These are phyloP conservation scores for Rhynchonema sp. DNA, from an alignment of 2,888 invertebrate species.

Conservation along the genomic window DNA sequence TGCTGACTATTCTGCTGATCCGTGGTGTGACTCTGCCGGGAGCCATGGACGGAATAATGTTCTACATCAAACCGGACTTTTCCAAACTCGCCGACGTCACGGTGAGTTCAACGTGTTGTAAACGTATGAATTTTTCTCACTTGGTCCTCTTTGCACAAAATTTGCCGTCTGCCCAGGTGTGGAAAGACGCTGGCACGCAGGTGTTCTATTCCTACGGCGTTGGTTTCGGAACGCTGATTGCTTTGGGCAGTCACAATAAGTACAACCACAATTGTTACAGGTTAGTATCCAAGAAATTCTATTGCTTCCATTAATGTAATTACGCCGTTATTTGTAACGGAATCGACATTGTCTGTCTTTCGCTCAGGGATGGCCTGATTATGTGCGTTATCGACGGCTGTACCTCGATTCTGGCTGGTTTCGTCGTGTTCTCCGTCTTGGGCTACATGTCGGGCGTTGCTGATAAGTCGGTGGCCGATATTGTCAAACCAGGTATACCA, in stretches of 20 bases:
- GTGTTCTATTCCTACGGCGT: constrained; percentile 28
- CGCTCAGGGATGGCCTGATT: constrained; percentile 5
- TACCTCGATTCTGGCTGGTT: constrained; percentile 7
- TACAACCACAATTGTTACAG: constrained; percentile 23
- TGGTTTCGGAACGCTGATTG: constrained; percentile 26
- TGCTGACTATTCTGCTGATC: constrained; percentile 22
- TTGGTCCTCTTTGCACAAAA: no score
- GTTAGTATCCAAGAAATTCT: no score
- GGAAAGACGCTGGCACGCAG: constrained; percentile 28
- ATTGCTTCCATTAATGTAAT: no score
- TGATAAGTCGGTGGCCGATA: constrained; percentile 12
- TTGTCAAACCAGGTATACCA: constrained; percentile 27
- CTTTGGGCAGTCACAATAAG: constrained; percentile 27
- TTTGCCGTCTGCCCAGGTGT: constrained; percentile 12
- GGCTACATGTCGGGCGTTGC: constrained; percentile 7
- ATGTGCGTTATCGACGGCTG: constrained; percentile 5
- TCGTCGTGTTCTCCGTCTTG: constrained; percentile 9
- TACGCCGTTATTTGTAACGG: no score
- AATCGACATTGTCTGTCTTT: no score
- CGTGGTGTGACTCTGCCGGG: constrained; percentile 25
- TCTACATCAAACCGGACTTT: constrained; percentile 24
- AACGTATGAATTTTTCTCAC: no score
- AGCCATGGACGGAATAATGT: constrained; percentile 10
- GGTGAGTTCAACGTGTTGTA: constrained; percentile 6
- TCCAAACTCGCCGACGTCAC: constrained; percentile 21